Evolutionary conservation across 1,140 invertebrate genomes (phyloP).

Genomic region (Drosophila trapezifrons): DNA sequence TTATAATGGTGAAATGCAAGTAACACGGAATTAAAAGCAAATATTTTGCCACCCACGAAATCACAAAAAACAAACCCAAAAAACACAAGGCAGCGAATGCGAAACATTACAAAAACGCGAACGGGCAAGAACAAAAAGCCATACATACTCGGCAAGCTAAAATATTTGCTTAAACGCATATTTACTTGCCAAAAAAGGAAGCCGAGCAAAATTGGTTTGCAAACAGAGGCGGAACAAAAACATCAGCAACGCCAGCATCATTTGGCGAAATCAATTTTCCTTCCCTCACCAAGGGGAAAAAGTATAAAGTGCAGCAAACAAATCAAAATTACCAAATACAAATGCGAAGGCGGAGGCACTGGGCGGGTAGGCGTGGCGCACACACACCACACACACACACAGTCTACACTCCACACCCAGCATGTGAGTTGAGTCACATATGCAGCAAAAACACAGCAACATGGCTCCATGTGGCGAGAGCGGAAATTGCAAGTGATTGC

Average conservation of each 20-base stretch:
- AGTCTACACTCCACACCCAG: neutral
- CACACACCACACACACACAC: neutral
- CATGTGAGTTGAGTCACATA: slow-evolving; percentile 3
- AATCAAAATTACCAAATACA: slow-evolving; percentile 77
- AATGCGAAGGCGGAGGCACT: slow-evolving; percentile 26
- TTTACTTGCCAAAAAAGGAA: slow-evolving; percentile 71
- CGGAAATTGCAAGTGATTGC: slow-evolving; percentile 39
- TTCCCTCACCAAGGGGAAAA: slow-evolving; percentile 28
- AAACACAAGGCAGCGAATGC: slow-evolving; percentile 16
- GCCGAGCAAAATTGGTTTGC: slow-evolving; percentile 69
- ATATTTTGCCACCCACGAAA: slow-evolving; percentile 55
- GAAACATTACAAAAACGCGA: slow-evolving; percentile 21
- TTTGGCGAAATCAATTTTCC: slow-evolving; percentile 71
- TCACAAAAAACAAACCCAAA: slow-evolving; percentile 24
- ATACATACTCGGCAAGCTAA: slow-evolving; percentile 57
- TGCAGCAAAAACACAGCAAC: slow-evolving; percentile 25
- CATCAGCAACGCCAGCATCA: slow-evolving; percentile 38
- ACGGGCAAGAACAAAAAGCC: slow-evolving; percentile 35
- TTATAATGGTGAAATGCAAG: slow-evolving; percentile 62
- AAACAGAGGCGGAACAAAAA: slow-evolving; percentile 61
- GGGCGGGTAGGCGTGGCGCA: neutral
- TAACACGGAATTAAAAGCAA: slow-evolving; percentile 73
- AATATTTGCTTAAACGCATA: slow-evolving; percentile 78
- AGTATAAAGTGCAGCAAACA: slow-evolving; percentile 67
- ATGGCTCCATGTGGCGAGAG: slow-evolving; percentile 10